phyloP scores from a whole-genome alignment of 2,113 vertebrate genomes.

The Vireo altiloquus region DNA sequence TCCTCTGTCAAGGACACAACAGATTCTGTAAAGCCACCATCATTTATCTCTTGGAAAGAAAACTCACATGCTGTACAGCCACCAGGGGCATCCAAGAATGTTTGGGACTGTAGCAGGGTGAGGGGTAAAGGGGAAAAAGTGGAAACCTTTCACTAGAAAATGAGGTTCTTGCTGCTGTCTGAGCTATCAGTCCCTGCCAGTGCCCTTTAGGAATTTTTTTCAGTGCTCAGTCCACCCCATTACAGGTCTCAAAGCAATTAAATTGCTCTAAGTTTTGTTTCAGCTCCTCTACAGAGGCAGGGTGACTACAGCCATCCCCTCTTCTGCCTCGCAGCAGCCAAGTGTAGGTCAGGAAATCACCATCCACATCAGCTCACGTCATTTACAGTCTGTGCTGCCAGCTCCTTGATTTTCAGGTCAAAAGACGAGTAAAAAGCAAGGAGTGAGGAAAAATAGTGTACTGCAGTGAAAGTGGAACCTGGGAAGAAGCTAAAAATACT shows the following conservation, averaged over 20 bases:
- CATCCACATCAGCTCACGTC: not conserved
- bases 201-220: not conserved
- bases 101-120: not conserved
- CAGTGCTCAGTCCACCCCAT: not conserved
- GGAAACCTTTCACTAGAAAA: not conserved
- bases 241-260: not conserved
- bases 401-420: not conserved
- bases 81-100: not conserved
- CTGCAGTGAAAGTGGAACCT: not conserved
- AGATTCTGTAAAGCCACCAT: not conserved
- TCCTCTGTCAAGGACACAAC: not conserved
- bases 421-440: not conserved
- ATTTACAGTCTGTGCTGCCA: not conserved
- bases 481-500: not conserved
- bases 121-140: not conserved
- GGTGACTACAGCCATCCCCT: not conserved
- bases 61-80: accelerated
- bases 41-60: not conserved
- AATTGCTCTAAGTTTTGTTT: not conserved
- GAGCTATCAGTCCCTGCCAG: not conserved
- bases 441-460: not conserved
- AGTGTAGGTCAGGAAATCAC: not conserved
- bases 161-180: not conserved
- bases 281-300: not conserved
- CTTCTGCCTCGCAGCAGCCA: not conserved